Evolutionary conservation across 1,140 invertebrate species (phyloP).

Genomic region (Drosophila lowei): DNA sequence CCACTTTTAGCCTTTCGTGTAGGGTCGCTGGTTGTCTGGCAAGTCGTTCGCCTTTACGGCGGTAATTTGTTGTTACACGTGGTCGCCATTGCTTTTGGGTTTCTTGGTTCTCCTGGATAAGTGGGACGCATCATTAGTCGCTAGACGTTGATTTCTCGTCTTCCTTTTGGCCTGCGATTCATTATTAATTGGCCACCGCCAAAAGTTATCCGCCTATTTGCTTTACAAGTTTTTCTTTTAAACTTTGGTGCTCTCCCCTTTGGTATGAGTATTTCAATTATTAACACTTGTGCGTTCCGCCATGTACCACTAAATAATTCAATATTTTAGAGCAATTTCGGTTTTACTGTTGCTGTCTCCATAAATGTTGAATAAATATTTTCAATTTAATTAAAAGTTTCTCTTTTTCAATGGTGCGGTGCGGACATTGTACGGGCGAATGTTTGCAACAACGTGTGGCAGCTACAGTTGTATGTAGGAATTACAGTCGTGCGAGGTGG

Average conservation of each 20-base stretch:
- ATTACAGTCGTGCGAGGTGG: too few species aligned
- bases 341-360: slow-evolving; percentile 41
- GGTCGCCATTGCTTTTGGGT: slow-evolving; percentile 26
- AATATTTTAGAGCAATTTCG: slow-evolving; percentile 61
- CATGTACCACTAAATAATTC: slow-evolving; percentile 63
- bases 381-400: slow-evolving; percentile 74
- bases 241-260: slow-evolving; percentile 6
- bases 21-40: slow-evolving; percentile 32
- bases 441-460: too few species aligned
- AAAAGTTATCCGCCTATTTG: slow-evolving; percentile 67
- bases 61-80: slow-evolving; percentile 78
- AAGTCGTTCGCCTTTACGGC: slow-evolving; percentile 63
- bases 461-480: too few species aligned
- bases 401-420: slow-evolving; percentile 43
- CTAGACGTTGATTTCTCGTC: slow-evolving; percentile 49
- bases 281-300: slow-evolving; percentile 69
- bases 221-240: slow-evolving; percentile 40
- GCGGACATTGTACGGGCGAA: too few species aligned
- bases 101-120: slow-evolving; percentile 29
- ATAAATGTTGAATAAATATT: slow-evolving; percentile 74
- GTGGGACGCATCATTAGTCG: slow-evolving; percentile 74
- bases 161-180: slow-evolving; percentile 47
- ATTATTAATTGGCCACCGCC: slow-evolving; percentile 72
- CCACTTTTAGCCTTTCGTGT: slow-evolving; percentile 56
- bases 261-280: slow-evolving; percentile 62